Conservation (phyloP, 1,140 invertebrate genomes). For the Eulimnadia texana region DNA sequence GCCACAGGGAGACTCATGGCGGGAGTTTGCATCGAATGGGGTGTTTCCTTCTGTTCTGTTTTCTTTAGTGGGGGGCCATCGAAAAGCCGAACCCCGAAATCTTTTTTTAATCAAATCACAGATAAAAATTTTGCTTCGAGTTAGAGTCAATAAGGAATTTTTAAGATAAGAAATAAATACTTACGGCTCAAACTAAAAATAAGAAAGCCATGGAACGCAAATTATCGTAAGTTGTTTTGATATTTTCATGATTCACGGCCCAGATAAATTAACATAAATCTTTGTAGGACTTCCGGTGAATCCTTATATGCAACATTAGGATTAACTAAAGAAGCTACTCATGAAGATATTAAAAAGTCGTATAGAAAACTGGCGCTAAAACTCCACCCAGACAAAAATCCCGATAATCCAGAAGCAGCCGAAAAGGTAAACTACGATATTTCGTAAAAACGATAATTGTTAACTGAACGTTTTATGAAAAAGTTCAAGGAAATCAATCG, state of each 20-base stretch:
- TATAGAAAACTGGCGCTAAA: constrained; percentile 81
- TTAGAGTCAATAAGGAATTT: too few relatives aligned
- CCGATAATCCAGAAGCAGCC: constrained; percentile 74
- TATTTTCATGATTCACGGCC: too few relatives aligned
- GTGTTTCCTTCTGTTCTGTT: too few relatives aligned
- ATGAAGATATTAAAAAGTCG: constrained; percentile 82
- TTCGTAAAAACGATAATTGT: not conserved
- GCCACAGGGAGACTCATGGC: too few relatives aligned
- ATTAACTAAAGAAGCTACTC: constrained; percentile 72
- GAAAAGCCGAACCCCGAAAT: too few relatives aligned
- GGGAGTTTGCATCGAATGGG: too few relatives aligned
- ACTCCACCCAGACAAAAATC: constrained; percentile 89
- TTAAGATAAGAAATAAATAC: too few relatives aligned
- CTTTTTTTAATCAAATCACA: too few relatives aligned
- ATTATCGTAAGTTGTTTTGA: not conserved
- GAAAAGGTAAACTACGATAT: constrained; percentile 47
- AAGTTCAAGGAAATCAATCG: constrained; percentile 31
- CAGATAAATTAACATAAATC: too few relatives aligned
- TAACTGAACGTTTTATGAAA: not conserved
- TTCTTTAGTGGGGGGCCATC: too few relatives aligned
- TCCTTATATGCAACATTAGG: constrained; percentile 72
- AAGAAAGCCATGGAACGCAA: not conserved
- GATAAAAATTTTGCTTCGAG: too few relatives aligned
- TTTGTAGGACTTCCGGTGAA: constrained; percentile 62
- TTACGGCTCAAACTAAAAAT: not conserved